phyloP scores from a whole-genome alignment of 35 echinoderm and acorn worm species.

The Apostichopus californicus region DNA sequence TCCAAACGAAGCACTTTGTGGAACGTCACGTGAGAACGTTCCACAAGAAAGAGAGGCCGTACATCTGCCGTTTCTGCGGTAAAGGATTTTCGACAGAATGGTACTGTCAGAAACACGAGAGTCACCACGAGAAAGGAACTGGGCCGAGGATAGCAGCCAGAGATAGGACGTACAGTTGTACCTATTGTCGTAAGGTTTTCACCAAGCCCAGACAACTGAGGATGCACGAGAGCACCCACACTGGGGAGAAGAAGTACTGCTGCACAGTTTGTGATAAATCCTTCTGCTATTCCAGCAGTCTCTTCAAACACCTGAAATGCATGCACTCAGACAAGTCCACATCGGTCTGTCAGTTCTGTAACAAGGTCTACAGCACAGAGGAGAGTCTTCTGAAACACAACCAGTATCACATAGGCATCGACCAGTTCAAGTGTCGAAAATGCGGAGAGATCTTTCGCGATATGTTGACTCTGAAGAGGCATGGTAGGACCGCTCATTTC shows the following conservation, averaged over 20 bases:
- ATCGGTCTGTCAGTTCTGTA: slow-evolving; percentile 56
- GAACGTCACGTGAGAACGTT: slow-evolving; percentile 39
- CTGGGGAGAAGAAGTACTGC: slow-evolving; percentile 55
- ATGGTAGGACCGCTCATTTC: slow-evolving; percentile 33
- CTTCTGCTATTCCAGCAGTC: slow-evolving; percentile 12
- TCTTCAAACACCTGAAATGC: slow-evolving; percentile 50
- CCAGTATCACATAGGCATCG: slow-evolving; percentile 53
- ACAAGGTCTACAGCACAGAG: slow-evolving; percentile 35
- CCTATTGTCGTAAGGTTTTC: slow-evolving; percentile 53
- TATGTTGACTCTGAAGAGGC: slow-evolving; percentile 47
- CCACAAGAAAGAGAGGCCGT: slow-evolving; percentile 62
- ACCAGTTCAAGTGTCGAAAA: slow-evolving; percentile 54
- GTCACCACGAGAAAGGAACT: slow-evolving; percentile 27
- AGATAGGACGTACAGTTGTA: slow-evolving; percentile 45
- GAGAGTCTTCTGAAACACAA: slow-evolving; percentile 58
- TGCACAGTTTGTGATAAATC: slow-evolving; percentile 53
- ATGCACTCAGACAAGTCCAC: slow-evolving; percentile 43
- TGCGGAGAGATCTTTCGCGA: slow-evolving; percentile 58
- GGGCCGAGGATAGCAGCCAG: slow-evolving; percentile 24
- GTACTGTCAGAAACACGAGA: slow-evolving; percentile 33
- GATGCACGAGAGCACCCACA: slow-evolving; percentile 63
- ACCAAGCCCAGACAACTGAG: neutral
- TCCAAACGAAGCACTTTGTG: slow-evolving; percentile 45
- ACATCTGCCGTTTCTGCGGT: slow-evolving; percentile 50
- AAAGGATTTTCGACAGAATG: slow-evolving; percentile 59